These are phyloP conservation scores for Petromus typicus DNA, from an alignment of 2,113 vertebrate genomes.

Conservation along the genomic window DNA sequence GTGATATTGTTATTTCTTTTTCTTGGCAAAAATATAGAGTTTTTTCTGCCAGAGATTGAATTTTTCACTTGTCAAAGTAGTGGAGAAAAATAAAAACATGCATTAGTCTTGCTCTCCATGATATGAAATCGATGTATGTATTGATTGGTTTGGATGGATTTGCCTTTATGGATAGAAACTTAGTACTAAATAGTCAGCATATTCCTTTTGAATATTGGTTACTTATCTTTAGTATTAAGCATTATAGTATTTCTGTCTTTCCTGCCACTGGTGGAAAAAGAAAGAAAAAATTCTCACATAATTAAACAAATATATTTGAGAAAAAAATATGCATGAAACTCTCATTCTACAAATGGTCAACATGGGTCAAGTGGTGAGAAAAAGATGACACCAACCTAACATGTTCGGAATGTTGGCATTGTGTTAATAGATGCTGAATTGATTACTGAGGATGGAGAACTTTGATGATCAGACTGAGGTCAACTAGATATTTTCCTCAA, in stretches of 20 bases:
- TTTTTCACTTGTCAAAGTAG: neutral
- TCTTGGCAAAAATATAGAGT: neutral
- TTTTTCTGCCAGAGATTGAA: neutral
- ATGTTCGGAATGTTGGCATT: neutral
- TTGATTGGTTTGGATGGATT: neutral
- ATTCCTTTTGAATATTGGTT: neutral
- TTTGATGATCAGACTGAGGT: neutral
- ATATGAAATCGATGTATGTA: neutral
- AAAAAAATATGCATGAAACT: neutral
- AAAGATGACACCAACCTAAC: neutral
- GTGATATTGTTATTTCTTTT: neutral
- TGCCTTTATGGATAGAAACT: neutral
- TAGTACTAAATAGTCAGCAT: neutral
- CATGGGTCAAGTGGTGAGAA: too few species aligned
- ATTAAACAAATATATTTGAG: neutral
- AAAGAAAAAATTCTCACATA: neutral
- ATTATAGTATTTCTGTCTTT: neutral
- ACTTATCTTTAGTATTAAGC: neutral
- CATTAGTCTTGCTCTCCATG: neutral
- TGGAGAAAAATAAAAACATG: neutral
- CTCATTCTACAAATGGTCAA: neutral
- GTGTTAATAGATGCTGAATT: neutral
- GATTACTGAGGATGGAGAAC: neutral
- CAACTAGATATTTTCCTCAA: neutral
- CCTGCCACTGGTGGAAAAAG: neutral